Conservation (phyloP, 2,113 vertebrate species). For the Notothenia rossii region DNA sequence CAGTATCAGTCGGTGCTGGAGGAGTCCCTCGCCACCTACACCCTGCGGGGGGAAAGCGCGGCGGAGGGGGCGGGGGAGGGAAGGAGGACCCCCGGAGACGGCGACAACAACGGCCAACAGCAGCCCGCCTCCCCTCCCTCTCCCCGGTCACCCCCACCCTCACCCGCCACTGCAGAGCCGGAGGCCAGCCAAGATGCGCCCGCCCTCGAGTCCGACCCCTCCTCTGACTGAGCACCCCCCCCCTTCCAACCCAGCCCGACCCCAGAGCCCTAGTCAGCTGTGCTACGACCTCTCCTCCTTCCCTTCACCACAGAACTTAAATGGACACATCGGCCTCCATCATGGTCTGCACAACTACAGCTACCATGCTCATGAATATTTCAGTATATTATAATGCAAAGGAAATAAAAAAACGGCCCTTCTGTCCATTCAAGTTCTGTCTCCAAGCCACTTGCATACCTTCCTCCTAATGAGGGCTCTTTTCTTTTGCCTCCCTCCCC, state of each 20-base stretch:
- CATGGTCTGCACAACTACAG: background rate
- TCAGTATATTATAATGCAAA: background rate
- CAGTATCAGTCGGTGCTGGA: conserved; percentile 97
- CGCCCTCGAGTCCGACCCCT: conserved; percentile 60
- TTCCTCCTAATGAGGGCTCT: conserved; percentile 9
- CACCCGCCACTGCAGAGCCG: conserved; percentile 69
- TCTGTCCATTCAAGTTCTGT: conserved; percentile 70
- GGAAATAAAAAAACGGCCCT: conserved; percentile 31
- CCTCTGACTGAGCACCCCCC: conserved; percentile 70
- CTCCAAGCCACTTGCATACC: conserved; percentile 24
- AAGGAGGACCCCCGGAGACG: conserved; percentile 23
- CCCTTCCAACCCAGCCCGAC: background rate
- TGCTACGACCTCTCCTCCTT: conserved; percentile 55
- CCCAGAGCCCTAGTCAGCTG: conserved; percentile 45
- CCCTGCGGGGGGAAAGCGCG: conserved; percentile 80
- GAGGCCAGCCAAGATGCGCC: conserved; percentile 68
- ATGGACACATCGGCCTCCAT: conserved; percentile 37
- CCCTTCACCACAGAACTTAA: conserved; percentile 63
- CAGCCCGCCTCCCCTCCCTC: conserved; percentile 72
- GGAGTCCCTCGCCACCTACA: conserved; percentile 93
- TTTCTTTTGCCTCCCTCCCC: background rate
- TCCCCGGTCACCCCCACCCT: conserved; percentile 77
- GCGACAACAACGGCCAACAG: conserved; percentile 34
- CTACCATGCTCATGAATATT: background rate
- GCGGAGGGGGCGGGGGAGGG: conserved; percentile 49